Evolutionary conservation across 2,113 vertebrate species (phyloP).

Genomic region (Dascyllus trimaculatus): DNA sequence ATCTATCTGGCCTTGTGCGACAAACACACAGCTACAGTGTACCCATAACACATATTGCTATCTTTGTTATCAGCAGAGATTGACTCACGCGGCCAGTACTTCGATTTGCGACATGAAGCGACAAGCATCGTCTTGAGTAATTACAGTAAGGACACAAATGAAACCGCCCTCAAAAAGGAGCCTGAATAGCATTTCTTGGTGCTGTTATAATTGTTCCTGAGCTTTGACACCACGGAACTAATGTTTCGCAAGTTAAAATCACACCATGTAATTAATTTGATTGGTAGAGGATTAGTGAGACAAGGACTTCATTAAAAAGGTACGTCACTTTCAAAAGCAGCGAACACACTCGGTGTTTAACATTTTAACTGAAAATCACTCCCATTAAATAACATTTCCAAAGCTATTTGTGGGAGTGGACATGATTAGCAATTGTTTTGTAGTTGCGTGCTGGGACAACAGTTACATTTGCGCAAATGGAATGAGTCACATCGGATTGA

Average conservation of each 20-base stretch:
- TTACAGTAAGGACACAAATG: slow-evolving; percentile 5
- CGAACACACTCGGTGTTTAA: slow-evolving; percentile 20
- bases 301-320: slow-evolving; percentile 36
- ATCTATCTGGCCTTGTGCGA: slow-evolving; percentile 41
- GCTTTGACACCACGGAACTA: slow-evolving; percentile 20
- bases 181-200: not conserved
- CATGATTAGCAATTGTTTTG: slow-evolving; percentile 20
- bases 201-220: slow-evolving; percentile 30
- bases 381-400: slow-evolving; percentile 30
- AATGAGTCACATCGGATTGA: slow-evolving; percentile 46
- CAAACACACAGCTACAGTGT: slow-evolving; percentile 15
- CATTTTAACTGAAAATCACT: not conserved
- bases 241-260: slow-evolving; percentile 19
- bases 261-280: slow-evolving; percentile 37
- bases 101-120: slow-evolving; percentile 17
- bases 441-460: not conserved
- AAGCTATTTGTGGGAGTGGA: slow-evolving; percentile 36
- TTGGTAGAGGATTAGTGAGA: slow-evolving; percentile 10
- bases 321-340: slow-evolving; percentile 27
- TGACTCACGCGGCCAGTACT: slow-evolving; percentile 1
- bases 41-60: slow-evolving; percentile 5
- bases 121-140: slow-evolving; percentile 19
- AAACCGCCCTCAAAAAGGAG: not conserved
- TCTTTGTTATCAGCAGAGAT: slow-evolving; percentile 33
- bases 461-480: slow-evolving; percentile 29